Base-by-base conservation (phyloP, 2,797 vertebrate species). In the Myiotriccus ornatus region DNA sequence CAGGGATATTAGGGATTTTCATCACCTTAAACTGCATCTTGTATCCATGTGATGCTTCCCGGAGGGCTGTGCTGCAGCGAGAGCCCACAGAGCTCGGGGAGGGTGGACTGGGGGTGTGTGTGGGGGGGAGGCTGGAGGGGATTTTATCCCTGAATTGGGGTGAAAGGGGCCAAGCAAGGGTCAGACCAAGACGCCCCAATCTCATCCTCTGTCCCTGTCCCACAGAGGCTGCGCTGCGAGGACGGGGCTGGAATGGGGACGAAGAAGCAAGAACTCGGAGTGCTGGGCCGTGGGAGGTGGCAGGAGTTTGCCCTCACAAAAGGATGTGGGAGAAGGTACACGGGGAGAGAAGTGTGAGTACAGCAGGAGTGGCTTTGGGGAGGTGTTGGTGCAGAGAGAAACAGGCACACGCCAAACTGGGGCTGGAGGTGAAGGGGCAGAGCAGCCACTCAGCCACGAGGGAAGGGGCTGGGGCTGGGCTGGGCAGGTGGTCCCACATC, bases 71-170 rank as follows among this genome's bases (percentile, higher is more conserved):
- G 47, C 24, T 4, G 8, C 68, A 46, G 76, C 2, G 0, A 25
- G 79, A 67, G 75, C 68, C 47, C 24, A 2, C 0, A 0, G 10
- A 32, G 63, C 63, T 21, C 9, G 0, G 13, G 77, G 53, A 44
- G 12, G 4, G 30, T 0, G 5, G 65, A 52, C 6, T 2, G 14
- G 8, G 19, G 7, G 22, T 9, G 23, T 2, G 25, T 1, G 1
- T 5, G 27, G 27, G 27, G 6, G 28, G 34, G 32, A n/a, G 22
- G 13, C 18, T 9, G 14, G 19, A 18, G 20, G 14, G 60, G 55
- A 41, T 82, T 14, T 53, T 3, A 2, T 18, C 25, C 69, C 4
- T 3, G 14, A 7, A 25, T 34, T 22, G 35, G 60, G 73, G 56
- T 14, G 22, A 30, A 20, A 46, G 47, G 39, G 41, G 39, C 34